A percentile compares a stretch with the other conserved stretches of the same genome.
These are phyloP conservation scores for Ostrea edulis DNA, from an alignment of 1,140 invertebrate species.

Conservation along the genomic window DNA sequence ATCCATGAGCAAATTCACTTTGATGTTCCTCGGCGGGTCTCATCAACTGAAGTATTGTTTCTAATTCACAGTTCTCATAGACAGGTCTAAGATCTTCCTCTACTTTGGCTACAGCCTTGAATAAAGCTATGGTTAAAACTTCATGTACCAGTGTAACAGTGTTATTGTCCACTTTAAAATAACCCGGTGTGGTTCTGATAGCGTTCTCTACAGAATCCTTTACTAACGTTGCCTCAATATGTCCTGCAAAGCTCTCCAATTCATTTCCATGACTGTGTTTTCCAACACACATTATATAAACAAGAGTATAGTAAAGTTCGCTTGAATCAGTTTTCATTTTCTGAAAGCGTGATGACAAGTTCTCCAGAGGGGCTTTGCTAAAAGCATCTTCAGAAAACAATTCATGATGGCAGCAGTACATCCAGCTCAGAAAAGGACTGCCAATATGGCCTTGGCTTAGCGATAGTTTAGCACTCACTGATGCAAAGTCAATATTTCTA, in stretches of 20 bases:
- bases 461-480: background rate
- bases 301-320: background rate
- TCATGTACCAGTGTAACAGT: background rate
- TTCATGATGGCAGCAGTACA: background rate
- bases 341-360: background rate
- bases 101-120: background rate
- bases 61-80: background rate
- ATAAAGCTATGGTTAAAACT: conserved; percentile 14
- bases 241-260: background rate
- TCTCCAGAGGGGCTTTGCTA: background rate
- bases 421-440: background rate
- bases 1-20: background rate
- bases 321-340: background rate
- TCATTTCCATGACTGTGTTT: background rate
- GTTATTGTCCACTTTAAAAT: background rate
- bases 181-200: background rate
- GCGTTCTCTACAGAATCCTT: background rate
- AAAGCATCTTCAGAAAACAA: background rate
- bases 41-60: background rate
- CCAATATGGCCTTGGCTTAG: background rate
- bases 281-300: background rate
- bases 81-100: background rate
- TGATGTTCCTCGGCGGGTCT: too few relatives aligned
- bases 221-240: background rate
- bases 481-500: background rate